Base-by-base conservation (phyloP, 1,140 invertebrate genomes). In the Achatina immaculata region DNA sequence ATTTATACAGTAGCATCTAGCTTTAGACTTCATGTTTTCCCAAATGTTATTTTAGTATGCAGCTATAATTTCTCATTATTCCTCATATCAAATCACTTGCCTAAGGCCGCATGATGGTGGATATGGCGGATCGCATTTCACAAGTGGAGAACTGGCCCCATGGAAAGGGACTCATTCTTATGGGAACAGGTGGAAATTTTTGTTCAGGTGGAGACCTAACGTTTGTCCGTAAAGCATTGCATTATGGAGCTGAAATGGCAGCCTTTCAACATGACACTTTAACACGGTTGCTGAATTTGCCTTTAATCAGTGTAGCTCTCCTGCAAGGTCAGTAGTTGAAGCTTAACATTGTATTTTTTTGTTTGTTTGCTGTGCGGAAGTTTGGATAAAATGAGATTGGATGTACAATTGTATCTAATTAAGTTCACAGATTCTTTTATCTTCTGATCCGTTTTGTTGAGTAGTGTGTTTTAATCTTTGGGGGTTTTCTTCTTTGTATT, bases 191-290 rank as follows among this genome's bases (percentile, higher is more conserved):
- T 4, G 86, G 87, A 21, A 91, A 90, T 34, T 94, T 94, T 85
- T 94, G 93, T 87, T 93, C 94, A 3, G 94, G 94, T 28, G 93
- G 92, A 14, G 93, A 94, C 86, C 85, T 94, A 21, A 89, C 92
- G 14, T 91, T 92, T 58, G 92, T 93, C 0, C 75, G 80, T 28
- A 66, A 81, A 31, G 81, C 85, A 14, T 28, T 80, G 16, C 73
- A 78, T 66, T 31, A 74, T 42, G 93, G 93, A 0, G 87, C 84
- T 7, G 85, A 90, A 62, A 93, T 94, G 92, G 87, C 91, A 36
- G 82, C 81, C 19, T 92, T 92, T 36, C 94, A 94, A 93, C 92
- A 93, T 21, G 78, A 93, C 75, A 89, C 90, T 11, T 82, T 94
- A 24, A 86, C 87, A 28, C 86, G 91, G 31, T 87, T 94, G 0